phyloP scores from a whole-genome alignment of 1,140 invertebrate species.

The Polypedilum vanderplanki region DNA sequence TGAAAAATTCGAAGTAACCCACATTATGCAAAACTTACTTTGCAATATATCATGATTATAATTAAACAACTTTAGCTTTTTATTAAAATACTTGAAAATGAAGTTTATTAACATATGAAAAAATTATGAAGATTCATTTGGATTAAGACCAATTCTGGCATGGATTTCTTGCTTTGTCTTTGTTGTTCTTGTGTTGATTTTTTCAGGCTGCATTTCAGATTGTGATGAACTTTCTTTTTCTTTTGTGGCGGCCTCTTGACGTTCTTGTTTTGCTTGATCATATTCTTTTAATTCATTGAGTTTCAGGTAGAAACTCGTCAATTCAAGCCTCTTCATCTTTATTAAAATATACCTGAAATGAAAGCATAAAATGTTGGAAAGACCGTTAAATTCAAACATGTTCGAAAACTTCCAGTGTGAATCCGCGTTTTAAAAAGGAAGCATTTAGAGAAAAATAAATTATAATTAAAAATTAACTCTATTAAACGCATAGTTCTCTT shows the following conservation, averaged over 20 bases:
- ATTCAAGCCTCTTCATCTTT: slow-evolving; percentile 28
- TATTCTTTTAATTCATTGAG: slow-evolving; percentile 34
- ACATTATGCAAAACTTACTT: no score
- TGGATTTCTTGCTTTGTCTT: slow-evolving; percentile 34
- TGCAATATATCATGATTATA: no score
- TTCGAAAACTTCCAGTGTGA: neutral
- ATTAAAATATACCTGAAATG: neutral
- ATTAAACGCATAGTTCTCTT: neutral
- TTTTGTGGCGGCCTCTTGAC: neutral
- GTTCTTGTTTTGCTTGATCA: slow-evolving; percentile 31
- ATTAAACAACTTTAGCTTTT: no score
- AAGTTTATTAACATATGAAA: neutral
- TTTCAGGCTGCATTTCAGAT: slow-evolving; percentile 17
- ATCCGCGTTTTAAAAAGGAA: neutral
- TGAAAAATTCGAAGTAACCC: no score
- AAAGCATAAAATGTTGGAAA: neutral
- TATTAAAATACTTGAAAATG: neutral
- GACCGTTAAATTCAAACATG: neutral
- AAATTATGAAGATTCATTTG: neutral
- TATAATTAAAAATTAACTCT: neutral
- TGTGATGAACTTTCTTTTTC: neutral
- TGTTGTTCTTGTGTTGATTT: slow-evolving; percentile 32
- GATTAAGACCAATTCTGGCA: slow-evolving; percentile 29
- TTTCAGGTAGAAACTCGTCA: slow-evolving; percentile 34
- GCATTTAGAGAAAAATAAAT: neutral